Evolutionary conservation across 2,888 invertebrate species (phyloP), one percentile per base, ranked within the genome.

Genomic region (Heterodera filipjevi): DNA sequence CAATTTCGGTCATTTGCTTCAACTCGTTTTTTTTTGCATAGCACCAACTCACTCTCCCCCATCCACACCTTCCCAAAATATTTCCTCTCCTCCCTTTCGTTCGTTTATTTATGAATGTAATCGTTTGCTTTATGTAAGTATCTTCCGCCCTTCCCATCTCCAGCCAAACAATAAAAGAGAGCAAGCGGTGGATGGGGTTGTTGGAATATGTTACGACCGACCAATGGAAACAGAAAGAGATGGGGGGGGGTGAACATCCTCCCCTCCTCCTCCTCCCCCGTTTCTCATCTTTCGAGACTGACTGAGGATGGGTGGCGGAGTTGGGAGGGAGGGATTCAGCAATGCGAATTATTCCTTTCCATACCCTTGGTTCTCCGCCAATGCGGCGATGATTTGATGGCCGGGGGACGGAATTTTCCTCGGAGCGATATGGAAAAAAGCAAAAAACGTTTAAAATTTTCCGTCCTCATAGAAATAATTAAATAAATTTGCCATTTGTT

Each of bases 121-220:
- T 49, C 46, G 46, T 16, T 44, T 49, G 46, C 46, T 49, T 49
- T 49, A 19, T 49, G 46, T 49, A 49, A 12, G 46, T 49, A 49
- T 49, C 46, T 49, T 49, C 59, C 27, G 3, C n/a, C 59, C 59
- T 39, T 39, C n/a, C 59, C 59, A n/a, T 59, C n/a, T n/a, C 27
- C 59, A 59, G 27, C 59, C 59, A 59, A 59, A 59, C 59, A 59
- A 59, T 59, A 59, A 59, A 59, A n/a, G 27, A n/a, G 59, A 53
- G 59, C 59, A 59, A 59, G n/a, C n/a, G 27, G 59, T 19, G 53
- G 53, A 59, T 59, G 59, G 14, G 22, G 19, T n/a, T 39, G 39
- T 39, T 39, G 39, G 59, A 59, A 59, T 59, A 59, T 59, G 59
- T 59, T 59, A 59, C 59, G 59, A 59, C 59, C 59, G 59, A 59